Conservation (phyloP, 1,140 invertebrate genomes). For the Eupristina koningsbergeri region DNA sequence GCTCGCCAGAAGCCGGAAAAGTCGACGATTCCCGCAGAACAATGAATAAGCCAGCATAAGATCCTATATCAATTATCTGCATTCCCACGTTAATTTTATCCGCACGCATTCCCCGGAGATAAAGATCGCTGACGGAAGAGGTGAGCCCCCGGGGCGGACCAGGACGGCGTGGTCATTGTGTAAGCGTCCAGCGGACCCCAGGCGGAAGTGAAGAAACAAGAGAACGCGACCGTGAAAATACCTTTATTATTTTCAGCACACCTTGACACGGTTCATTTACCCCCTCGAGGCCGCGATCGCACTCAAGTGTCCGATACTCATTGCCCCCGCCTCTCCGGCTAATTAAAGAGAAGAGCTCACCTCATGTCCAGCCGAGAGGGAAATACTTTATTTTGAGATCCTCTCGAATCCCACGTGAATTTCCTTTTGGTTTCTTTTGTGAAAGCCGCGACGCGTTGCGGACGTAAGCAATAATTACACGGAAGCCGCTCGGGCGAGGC, state of each 20-base stretch:
- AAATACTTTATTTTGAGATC: not conserved
- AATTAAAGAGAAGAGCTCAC: not conserved
- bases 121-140: not conserved
- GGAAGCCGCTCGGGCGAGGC: not conserved
- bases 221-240: not conserved
- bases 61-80: no score
- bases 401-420: not conserved
- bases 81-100: no score
- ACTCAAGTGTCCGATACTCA: not conserved
- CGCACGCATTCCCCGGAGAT: not conserved
- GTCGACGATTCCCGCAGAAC: no score
- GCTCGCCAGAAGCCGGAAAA: no score
- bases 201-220: not conserved
- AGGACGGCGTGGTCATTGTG: not conserved
- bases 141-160: not conserved
- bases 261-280: conserved; percentile 18
- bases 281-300: not conserved
- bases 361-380: not conserved
- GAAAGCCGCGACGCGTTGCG: not conserved
- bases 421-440: not conserved
- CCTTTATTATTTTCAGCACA: conserved; percentile 9
- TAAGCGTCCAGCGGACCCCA: not conserved
- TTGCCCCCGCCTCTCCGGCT: not conserved
- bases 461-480: not conserved
- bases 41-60: no score